These are phyloP conservation scores for Seriola dumerili DNA, from an alignment of 2,113 vertebrate genomes.

Conservation along the genomic window DNA sequence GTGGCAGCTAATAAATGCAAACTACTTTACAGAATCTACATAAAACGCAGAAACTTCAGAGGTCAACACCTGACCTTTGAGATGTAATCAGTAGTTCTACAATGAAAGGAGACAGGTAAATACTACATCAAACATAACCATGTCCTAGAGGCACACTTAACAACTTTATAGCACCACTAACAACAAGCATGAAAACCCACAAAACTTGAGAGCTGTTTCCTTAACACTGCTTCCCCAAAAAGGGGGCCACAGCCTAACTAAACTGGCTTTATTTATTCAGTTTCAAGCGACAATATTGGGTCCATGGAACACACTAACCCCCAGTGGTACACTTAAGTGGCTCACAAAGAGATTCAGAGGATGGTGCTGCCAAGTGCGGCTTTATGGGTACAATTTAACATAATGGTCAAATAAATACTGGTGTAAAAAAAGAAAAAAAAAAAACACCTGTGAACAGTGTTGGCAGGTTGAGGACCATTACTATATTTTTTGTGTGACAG, in stretches of 20 bases:
- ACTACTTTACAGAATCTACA: neutral
- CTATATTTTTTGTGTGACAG: slow-evolving; percentile 77
- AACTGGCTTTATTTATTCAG: slow-evolving; percentile 77
- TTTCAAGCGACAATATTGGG: slow-evolving; percentile 75
- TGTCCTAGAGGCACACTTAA: slow-evolving; percentile 12
- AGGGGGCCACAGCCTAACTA: slow-evolving; percentile 45
- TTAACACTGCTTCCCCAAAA: slow-evolving; percentile 39
- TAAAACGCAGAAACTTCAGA: neutral
- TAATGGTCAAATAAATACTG: slow-evolving; percentile 87
- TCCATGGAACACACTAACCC: slow-evolving; percentile 73
- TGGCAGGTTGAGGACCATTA: slow-evolving; percentile 72
- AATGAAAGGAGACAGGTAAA: slow-evolving; percentile 11
- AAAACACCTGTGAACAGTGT: slow-evolving; percentile 78
- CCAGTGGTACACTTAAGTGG: slow-evolving; percentile 82
- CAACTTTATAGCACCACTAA: slow-evolving; percentile 40
- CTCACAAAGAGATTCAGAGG: slow-evolving; percentile 79
- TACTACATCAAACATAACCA: slow-evolving; percentile 14
- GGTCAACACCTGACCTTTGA: neutral
- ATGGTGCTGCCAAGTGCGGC: slow-evolving; percentile 80
- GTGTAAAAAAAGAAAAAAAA: slow-evolving; percentile 82
- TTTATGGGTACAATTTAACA: slow-evolving; percentile 87
- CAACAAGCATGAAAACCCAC: slow-evolving; percentile 34
- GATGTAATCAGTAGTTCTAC: slow-evolving; percentile 17
- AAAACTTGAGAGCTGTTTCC: slow-evolving; percentile 34
- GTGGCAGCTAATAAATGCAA: neutral